Percentiles rank a stretch among this genome's conserved stretches.
Evolutionary conservation across 2,888 invertebrate species (phyloP).

Genomic region (Linnaemya tessellans): DNA sequence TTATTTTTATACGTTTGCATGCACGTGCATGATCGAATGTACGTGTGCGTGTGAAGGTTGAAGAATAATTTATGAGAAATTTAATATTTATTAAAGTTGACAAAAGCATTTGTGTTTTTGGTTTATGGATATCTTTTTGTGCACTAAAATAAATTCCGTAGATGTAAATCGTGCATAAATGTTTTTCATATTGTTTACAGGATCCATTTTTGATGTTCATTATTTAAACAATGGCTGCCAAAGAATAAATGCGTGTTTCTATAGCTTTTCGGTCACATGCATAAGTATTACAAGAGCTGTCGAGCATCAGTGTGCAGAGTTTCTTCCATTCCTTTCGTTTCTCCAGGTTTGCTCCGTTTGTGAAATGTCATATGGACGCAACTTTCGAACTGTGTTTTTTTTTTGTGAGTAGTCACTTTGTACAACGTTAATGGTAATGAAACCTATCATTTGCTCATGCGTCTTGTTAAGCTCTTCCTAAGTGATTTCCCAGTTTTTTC

Average conservation of each 20-base stretch:
- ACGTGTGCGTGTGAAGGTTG: conserved; percentile 27
- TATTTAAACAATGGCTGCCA: not conserved
- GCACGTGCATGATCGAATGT: not conserved
- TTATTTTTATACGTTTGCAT: conserved; percentile 16
- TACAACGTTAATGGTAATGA: too few relatives aligned
- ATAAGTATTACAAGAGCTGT: too few relatives aligned
- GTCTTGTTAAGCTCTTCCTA: too few relatives aligned
- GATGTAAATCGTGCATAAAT: not conserved
- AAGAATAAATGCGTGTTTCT: not conserved
- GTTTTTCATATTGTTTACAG: not conserved
- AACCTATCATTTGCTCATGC: too few relatives aligned
- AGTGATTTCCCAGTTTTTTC: too few relatives aligned
- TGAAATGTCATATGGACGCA: too few relatives aligned
- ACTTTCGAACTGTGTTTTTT: too few relatives aligned
- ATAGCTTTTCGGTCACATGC: too few relatives aligned
- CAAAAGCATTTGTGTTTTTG: conserved; percentile 18
- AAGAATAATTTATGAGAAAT: conserved; percentile 63
- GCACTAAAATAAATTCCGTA: not conserved
- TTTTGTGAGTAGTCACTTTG: too few relatives aligned
- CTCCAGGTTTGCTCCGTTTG: too few relatives aligned
- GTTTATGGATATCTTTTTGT: conserved; percentile 4
- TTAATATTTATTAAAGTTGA: conserved; percentile 67
- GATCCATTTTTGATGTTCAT: not conserved
- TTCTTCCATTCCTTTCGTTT: too few relatives aligned
- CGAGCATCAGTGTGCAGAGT: too few relatives aligned